Evolutionary conservation across 2,113 vertebrate species (phyloP).

Genomic region (Dermatemys mawii): DNA sequence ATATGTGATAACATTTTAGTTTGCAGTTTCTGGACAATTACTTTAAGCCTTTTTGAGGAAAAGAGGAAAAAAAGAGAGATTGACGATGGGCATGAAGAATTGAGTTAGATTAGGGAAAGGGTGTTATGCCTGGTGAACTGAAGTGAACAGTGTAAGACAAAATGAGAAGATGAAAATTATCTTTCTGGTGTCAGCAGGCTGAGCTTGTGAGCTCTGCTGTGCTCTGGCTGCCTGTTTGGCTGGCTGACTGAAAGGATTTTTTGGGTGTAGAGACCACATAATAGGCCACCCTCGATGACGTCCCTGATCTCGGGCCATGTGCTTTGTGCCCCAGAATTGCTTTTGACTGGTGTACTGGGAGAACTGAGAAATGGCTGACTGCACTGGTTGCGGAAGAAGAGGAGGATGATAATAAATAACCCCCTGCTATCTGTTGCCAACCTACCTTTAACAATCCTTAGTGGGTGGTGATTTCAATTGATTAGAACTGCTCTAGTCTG

Average conservation of each 20-base stretch:
- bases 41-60: no score
- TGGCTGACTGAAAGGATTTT: background rate
- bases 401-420: background rate
- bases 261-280: background rate
- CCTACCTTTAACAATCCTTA: background rate
- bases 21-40: background rate
- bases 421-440: background rate
- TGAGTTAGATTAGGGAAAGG: background rate
- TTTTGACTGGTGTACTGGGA: background rate
- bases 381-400: background rate
- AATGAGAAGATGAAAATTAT: background rate
- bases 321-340: background rate
- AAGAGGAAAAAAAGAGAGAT: accelerated
- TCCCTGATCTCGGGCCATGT: background rate
- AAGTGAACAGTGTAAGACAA: background rate
- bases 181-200: background rate
- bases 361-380: background rate
- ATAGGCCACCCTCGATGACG: background rate
- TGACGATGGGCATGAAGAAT: accelerated
- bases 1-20: background rate
- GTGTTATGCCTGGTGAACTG: background rate
- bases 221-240: background rate
- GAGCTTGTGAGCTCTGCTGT: background rate
- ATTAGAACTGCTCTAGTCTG: background rate
- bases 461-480: background rate